Conservation (phyloP, 2,888 invertebrate genomes). For the Aporophyla lueneburgensis region DNA sequence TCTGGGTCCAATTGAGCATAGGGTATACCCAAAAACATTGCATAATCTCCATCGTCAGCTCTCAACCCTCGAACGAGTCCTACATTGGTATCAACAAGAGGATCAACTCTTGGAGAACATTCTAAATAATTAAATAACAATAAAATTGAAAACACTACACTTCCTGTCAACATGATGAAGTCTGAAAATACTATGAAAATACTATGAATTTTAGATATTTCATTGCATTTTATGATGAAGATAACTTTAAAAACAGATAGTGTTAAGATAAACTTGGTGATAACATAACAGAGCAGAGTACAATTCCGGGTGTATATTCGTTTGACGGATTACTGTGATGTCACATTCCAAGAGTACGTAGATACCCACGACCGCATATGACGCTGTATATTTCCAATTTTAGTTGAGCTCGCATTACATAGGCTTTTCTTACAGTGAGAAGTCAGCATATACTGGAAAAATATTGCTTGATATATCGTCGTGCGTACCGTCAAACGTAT, state of each 20-base stretch:
- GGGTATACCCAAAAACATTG: slow-evolving; percentile 78
- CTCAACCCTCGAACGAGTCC: slow-evolving; percentile 73
- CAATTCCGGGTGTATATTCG: not conserved
- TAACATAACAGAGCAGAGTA: not conserved
- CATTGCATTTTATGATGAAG: slow-evolving; percentile 10
- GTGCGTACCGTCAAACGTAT: not conserved
- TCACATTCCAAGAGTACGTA: not conserved
- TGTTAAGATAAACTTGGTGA: slow-evolving; percentile 24
- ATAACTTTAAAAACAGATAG: slow-evolving; percentile 13
- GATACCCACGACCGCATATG: too few relatives aligned
- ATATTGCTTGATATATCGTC: too few relatives aligned
- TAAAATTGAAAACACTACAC: slow-evolving; percentile 12
- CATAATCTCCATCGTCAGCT: slow-evolving; percentile 74
- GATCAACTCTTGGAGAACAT: slow-evolving; percentile 63
- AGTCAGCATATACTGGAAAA: too few relatives aligned
- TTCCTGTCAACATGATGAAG: slow-evolving; percentile 25
- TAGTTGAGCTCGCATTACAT: too few relatives aligned
- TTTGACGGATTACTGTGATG: not conserved
- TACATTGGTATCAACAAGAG: slow-evolving; percentile 70
- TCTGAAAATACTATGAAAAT: not conserved
- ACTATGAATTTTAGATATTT: not conserved
- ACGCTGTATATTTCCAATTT: too few relatives aligned
- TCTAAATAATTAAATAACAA: slow-evolving; percentile 19
- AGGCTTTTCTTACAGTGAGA: too few relatives aligned
- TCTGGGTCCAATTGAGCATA: slow-evolving; percentile 72